phyloP scores from a whole-genome alignment of 2,113 vertebrate genomes.

The Stictonetta naevosa region DNA sequence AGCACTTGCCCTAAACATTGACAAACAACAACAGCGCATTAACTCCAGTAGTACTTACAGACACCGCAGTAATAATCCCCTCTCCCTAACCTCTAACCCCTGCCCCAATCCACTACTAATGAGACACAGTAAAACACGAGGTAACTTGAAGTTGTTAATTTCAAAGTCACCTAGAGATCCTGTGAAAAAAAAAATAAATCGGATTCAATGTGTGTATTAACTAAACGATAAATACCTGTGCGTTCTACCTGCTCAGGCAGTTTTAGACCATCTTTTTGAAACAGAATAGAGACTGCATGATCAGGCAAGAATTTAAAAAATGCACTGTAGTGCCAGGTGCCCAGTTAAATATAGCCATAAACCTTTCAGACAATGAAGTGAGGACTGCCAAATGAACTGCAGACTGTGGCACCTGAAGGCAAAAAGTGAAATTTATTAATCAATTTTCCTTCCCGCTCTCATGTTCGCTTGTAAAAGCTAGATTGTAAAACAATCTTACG shows the following conservation, averaged over 20 bases:
- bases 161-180: neutral
- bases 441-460: conserved; percentile 63
- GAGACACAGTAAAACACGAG: neutral
- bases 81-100: neutral
- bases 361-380: conserved; percentile 50
- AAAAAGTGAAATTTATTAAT: conserved; percentile 66
- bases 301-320: conserved; percentile 12
- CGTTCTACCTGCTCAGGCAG: neutral
- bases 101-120: neutral
- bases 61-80: neutral
- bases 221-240: neutral
- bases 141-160: neutral
- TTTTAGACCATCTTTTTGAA: neutral
- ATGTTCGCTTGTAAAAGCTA: conserved; percentile 24
- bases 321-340: conserved; percentile 26
- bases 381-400: conserved; percentile 69
- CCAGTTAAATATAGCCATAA: conserved; percentile 56
- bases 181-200: neutral
- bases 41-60: neutral
- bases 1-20: neutral
- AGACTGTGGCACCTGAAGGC: conserved; percentile 62
- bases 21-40: neutral
- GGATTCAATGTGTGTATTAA: neutral
- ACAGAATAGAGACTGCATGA: neutral
- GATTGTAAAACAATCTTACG: conserved; percentile 8